A percentile compares a stretch with the other conserved stretches of the same genome.
Evolutionary conservation across 2,113 vertebrate species (phyloP).

Genomic region (Morone chrysops): DNA sequence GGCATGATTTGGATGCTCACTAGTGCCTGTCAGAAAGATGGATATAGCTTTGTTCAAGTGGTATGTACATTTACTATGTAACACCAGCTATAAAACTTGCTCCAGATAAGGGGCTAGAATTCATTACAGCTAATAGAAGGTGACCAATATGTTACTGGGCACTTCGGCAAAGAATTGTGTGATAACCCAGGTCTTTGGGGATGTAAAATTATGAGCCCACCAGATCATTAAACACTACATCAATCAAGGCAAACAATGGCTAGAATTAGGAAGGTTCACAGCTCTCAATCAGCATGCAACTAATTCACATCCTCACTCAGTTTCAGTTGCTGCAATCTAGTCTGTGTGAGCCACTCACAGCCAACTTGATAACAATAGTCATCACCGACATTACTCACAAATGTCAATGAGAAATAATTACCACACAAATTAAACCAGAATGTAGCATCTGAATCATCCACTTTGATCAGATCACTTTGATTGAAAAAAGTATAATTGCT

Average conservation of each 20-base stretch:
- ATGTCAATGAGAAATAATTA: slow-evolving; percentile 47
- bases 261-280: slow-evolving; percentile 23
- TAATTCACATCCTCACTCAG: slow-evolving; percentile 45
- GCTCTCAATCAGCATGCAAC: slow-evolving; percentile 23
- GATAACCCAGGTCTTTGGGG: slow-evolving; percentile 14
- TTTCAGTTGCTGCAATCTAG: slow-evolving; percentile 31
- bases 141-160: slow-evolving; percentile 28
- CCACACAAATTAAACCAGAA: slow-evolving; percentile 11
- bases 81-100: slow-evolving; percentile 17
- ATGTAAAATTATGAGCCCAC: slow-evolving; percentile 22
- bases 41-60: slow-evolving; percentile 19
- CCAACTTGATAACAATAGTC: slow-evolving; percentile 42
- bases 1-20: slow-evolving; percentile 43
- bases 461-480: too few species aligned
- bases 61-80: slow-evolving; percentile 23
- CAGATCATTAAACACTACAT: slow-evolving; percentile 46
- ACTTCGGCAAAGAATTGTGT: neutral
- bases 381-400: slow-evolving; percentile 37
- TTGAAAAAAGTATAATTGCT: neutral
- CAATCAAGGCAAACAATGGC: slow-evolving; percentile 26
- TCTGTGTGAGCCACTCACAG: slow-evolving; percentile 28
- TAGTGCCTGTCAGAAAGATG: slow-evolving; percentile 42
- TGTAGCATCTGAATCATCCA: slow-evolving; percentile 22
- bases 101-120: slow-evolving; percentile 28
- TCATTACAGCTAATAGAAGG: slow-evolving; percentile 27